These are phyloP conservation scores for Fabriciana adippe DNA, from an alignment of 2,888 invertebrate species.

Conservation along the genomic window DNA sequence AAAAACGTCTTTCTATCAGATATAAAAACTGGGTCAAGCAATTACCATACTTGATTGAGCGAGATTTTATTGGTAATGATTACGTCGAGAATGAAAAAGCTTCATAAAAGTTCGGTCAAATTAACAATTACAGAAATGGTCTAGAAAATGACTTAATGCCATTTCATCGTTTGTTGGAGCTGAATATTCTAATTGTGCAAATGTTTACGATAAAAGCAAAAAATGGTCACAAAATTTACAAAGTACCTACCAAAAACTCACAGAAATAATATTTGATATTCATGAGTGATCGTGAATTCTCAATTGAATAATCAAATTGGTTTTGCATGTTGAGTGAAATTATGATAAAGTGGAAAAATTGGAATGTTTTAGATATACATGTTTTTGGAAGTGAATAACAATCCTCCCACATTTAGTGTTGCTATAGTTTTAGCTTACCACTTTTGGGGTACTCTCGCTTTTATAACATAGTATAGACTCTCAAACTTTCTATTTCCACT, in stretches of 20 bases:
- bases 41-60: slow-evolving; percentile 26
- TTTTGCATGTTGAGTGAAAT: slow-evolving; percentile 29
- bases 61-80: slow-evolving; percentile 23
- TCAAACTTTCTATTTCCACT: no score
- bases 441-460: no score
- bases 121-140: slow-evolving; percentile 5
- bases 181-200: slow-evolving; percentile 8
- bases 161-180: slow-evolving; percentile 1
- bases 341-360: slow-evolving; percentile 26
- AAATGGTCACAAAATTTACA: slow-evolving; percentile 12
- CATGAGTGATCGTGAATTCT: slow-evolving; percentile 33
- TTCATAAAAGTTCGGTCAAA: slow-evolving; percentile 7
- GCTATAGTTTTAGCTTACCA: no score
- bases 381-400: background rate
- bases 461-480: no score
- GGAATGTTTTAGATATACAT: slow-evolving; percentile 2
- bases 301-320: slow-evolving; percentile 37
- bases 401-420: background rate
- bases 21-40: slow-evolving; percentile 17
- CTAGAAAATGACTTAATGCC: slow-evolving; percentile 10
- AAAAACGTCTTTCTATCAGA: slow-evolving; percentile 7
- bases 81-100: slow-evolving; percentile 4
- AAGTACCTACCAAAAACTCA: slow-evolving; percentile 23
- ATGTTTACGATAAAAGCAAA: slow-evolving; percentile 10
- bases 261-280: slow-evolving; percentile 33